Conservation (phyloP, 2,797 vertebrate genomes). For the Darevskia mixta region DNA sequence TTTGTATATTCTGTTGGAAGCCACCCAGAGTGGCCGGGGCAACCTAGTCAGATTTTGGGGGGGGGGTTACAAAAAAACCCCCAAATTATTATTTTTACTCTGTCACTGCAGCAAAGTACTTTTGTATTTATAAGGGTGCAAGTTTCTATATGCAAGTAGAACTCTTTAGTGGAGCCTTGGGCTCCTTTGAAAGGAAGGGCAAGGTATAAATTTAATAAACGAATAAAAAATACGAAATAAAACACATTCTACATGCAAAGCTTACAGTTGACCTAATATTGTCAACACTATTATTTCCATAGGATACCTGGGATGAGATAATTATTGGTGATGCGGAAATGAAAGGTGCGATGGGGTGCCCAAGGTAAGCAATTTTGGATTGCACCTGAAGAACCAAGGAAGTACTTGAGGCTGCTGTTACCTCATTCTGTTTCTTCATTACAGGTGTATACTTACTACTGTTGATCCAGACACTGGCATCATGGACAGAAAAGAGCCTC, state of each 20-base stretch:
- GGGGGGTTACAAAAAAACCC: too few relatives aligned
- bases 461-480: conserved; percentile 91
- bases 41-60: not conserved
- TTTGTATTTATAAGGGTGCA: not conserved
- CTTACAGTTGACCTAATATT: not conserved
- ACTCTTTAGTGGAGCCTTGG: not conserved
- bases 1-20: too few relatives aligned
- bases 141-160: not conserved
- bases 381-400: not conserved
- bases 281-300: conserved; percentile 29
- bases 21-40: too few relatives aligned
- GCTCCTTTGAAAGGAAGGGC: too few relatives aligned
- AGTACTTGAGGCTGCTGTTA: not conserved
- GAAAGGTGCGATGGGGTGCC: conserved; percentile 87
- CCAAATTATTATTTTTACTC: not conserved
- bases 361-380: conserved; percentile 80
- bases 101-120: not conserved
- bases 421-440: conserved; percentile 40
- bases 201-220: not conserved
- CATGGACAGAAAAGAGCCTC: conserved; percentile 87
- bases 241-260: not conserved
- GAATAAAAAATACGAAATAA: conserved; percentile 8
- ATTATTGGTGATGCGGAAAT: conserved; percentile 88
- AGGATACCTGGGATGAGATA: conserved; percentile 93
- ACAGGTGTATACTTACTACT: conserved; percentile 92